Evolutionary conservation across 2,888 invertebrate species (phyloP), one percentile per base, ranked within the genome.

Genomic region (Chesias legatella): DNA sequence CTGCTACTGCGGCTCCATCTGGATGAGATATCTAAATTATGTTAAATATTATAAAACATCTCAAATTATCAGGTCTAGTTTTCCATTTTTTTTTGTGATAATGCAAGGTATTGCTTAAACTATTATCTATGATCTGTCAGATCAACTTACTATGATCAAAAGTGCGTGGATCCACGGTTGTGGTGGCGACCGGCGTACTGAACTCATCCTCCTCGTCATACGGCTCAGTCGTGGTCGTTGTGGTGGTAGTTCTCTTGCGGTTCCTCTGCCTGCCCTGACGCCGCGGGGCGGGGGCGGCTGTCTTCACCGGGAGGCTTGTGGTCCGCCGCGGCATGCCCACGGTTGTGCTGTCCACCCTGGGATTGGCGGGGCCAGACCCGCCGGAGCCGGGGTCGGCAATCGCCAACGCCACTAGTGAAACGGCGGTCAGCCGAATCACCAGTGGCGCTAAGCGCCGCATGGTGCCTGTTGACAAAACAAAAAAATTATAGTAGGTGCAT

Each of bases 331-430:
- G 1, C 64, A 68, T 11, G 67, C 68, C 25, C 6, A 33, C 17
- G 25, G 47, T 42, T 3, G 45, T 43, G 33, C 25, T 34, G 17
- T 45, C 37, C 1, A 46, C 38, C 32, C 45, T 24, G 33, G 47
- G 23, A 37, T 51, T 10, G 54, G 43, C 13, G 53, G 52, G 13
- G 51, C 48, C 20, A 38, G 46, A 23, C 23, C 23, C 25, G 48
- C 60, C 71, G 13, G 57, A 51, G 50, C 67, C 71, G 7, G 74
- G 62, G 10, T 83, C 83, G 60, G 81, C 82, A 26, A 77, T 51
- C 60, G 60, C 84, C 51, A 83, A 67, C 73, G 86, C 85, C 86
- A 86, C 85, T 70, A 86, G 84, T 79, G 82, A 83, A 53, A 77
- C 70, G 71, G 71, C 70, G 6, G 61, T 37, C 40, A 86, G 68